Evolutionary conservation across 2,888 invertebrate species (phyloP), one percentile per base, ranked within the genome.

Genomic region (Seira sanloemensis): DNA sequence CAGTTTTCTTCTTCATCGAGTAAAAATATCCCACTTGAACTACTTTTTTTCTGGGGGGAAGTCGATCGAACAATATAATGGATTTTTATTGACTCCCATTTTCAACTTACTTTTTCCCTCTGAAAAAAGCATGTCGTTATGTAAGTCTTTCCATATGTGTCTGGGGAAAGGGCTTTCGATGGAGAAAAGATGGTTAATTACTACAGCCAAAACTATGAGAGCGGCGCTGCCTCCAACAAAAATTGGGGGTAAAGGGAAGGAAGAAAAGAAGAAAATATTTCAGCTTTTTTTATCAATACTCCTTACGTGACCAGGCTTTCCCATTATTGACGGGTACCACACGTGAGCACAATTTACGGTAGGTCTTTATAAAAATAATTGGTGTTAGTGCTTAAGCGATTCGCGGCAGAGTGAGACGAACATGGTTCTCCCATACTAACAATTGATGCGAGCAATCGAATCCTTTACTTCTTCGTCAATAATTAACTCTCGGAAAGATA

Each of bases 121-220:
- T 7, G 2, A 50, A 37, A 37, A 50, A 50, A 50, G 16, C 2
- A 50, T 50, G 16, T 50, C 50, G 37, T 37, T 37, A 7, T 37
- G 37, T 37, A 37, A 37, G 37, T 7, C 37, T 37, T 7, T n/a
- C n/a, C n/a, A n/a, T n/a, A n/a, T n/a, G n/a, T n/a, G 4, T 37
- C 5, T 7, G 50, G 50, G 16, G n/a, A 50, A 50, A 7, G 2
- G n/a, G 16, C 1, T 50, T 50, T 50, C 50, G 2, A 12, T 12
- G 16, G 54, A 80, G 54, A 68, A 69, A 69, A 23, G 66, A 73
- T 73, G 58, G 80, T 80, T 80, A 80, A 80, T 80, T 80, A 75
- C 80, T 80, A 26, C 68, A 7, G 16, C 27, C 27, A 58, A 46
- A 23, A 68, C 16, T 24, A 24, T 26, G 12, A 16, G 21, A 26